phyloP scores from a whole-genome alignment of 2,797 vertebrate species.

The Betta splendens region DNA sequence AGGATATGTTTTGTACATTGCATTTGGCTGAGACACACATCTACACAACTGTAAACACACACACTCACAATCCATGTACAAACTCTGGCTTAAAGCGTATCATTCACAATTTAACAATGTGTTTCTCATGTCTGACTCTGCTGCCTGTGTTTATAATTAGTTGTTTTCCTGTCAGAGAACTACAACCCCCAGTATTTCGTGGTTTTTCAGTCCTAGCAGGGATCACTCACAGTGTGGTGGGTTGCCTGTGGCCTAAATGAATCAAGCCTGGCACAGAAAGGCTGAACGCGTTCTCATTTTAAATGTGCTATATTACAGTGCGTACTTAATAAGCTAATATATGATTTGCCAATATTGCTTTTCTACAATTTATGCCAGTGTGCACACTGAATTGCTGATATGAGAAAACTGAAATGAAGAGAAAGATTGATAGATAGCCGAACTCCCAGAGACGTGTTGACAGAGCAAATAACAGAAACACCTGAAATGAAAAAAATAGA shows the following conservation, averaged over 20 bases:
- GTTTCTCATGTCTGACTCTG: constrained; percentile 53
- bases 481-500: constrained; percentile 18
- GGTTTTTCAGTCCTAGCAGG: constrained; percentile 36
- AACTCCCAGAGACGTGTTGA: constrained; percentile 26
- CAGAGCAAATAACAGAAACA: constrained; percentile 34
- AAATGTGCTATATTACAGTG: neutral
- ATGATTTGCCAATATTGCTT: constrained; percentile 4
- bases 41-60: constrained; percentile 29
- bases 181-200: constrained; percentile 50
- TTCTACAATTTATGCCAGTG: constrained; percentile 12
- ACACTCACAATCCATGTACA: constrained; percentile 46
- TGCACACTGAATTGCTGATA: constrained; percentile 6
- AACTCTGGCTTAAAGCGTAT: constrained; percentile 59
- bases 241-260: too few relatives aligned
- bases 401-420: constrained; percentile 25
- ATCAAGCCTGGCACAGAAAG: too few relatives aligned
- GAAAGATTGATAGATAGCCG: constrained; percentile 21
- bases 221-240: constrained; percentile 33
- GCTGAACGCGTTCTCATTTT: too few relatives aligned
- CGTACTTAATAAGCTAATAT: neutral
- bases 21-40: constrained; percentile 38
- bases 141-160: constrained; percentile 49
- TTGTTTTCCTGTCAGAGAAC: constrained; percentile 51
- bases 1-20: constrained; percentile 49
- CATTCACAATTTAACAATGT: constrained; percentile 45